phyloP scores from a whole-genome alignment of 2,113 vertebrate species.

The Tamias sibiricus region DNA sequence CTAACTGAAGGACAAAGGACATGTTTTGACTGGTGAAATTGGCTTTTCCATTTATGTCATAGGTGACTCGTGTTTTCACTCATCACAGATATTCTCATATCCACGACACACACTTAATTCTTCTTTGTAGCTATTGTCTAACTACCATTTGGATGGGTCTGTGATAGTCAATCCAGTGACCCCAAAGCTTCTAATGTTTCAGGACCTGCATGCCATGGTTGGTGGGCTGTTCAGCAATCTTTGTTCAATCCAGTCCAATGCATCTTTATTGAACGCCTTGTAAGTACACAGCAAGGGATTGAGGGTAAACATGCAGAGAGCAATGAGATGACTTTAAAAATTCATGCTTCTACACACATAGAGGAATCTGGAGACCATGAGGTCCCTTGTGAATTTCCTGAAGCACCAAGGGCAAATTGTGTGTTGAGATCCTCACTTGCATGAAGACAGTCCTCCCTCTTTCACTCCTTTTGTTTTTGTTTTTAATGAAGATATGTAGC shows the following conservation, averaged over 20 bases:
- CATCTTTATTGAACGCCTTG: not conserved
- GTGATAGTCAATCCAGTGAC: not conserved
- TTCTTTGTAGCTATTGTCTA: not conserved
- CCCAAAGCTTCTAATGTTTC: not conserved
- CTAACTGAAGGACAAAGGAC: not conserved
- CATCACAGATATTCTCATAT: not conserved
- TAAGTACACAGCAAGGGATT: not conserved
- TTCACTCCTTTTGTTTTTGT: not conserved
- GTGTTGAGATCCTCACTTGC: not conserved
- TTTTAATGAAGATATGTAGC: not conserved
- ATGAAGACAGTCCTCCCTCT: not conserved
- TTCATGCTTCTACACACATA: not conserved
- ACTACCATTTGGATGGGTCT: not conserved
- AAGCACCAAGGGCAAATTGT: not conserved
- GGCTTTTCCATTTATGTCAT: not conserved
- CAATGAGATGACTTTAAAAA: not conserved
- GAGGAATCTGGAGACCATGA: not conserved
- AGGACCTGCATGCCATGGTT: not conserved
- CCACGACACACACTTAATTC: not conserved
- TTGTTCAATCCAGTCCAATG: not conserved
- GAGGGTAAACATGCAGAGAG: not conserved
- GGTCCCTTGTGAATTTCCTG: not conserved
- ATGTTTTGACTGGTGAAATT: not conserved
- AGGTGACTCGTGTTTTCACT: not conserved
- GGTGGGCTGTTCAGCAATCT: not conserved